These are phyloP conservation scores for Montipora capitata DNA, from an alignment of 92 coral and sea anemone genomes.

Conservation along the genomic window DNA sequence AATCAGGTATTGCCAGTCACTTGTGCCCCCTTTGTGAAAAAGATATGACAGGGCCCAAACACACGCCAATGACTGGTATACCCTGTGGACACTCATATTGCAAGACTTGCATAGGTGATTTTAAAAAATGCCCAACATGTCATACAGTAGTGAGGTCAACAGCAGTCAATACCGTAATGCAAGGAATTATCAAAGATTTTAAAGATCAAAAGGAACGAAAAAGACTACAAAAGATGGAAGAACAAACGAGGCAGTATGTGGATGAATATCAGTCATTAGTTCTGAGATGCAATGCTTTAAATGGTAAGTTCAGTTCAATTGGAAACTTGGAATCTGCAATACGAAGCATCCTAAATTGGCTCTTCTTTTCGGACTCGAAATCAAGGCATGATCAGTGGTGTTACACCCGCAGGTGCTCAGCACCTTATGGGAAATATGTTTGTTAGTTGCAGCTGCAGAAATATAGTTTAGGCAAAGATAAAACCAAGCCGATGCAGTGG, in stretches of 20 bases:
- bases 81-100: slow-evolving; percentile 99
- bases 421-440: too few relatives aligned
- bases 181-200: slow-evolving; percentile 90
- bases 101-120: slow-evolving; percentile 85
- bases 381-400: too few relatives aligned
- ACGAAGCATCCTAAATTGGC: too few relatives aligned
- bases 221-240: slow-evolving; percentile 92
- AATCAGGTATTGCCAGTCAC: slow-evolving; percentile 90
- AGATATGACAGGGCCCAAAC: slow-evolving; percentile 90
- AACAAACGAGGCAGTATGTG: slow-evolving; percentile 96
- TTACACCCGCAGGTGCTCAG: too few relatives aligned
- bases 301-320: slow-evolving; percentile 65
- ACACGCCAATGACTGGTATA: slow-evolving; percentile 91
- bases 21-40: slow-evolving; percentile 86
- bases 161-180: slow-evolving; percentile 96
- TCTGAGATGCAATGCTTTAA: slow-evolving; percentile 85
- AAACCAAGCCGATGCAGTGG: too few relatives aligned
- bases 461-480: too few relatives aligned
- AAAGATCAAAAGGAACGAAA: slow-evolving; percentile 90
- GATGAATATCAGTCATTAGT: slow-evolving; percentile 95
- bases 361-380: too few relatives aligned
- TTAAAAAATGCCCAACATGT: slow-evolving; percentile 93
- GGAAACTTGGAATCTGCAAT: background rate
- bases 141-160: slow-evolving; percentile 85
- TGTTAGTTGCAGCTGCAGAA: too few relatives aligned